These are phyloP conservation scores for Heterochromis multidens DNA, from an alignment of 2,113 vertebrate species.

Conservation along the genomic window DNA sequence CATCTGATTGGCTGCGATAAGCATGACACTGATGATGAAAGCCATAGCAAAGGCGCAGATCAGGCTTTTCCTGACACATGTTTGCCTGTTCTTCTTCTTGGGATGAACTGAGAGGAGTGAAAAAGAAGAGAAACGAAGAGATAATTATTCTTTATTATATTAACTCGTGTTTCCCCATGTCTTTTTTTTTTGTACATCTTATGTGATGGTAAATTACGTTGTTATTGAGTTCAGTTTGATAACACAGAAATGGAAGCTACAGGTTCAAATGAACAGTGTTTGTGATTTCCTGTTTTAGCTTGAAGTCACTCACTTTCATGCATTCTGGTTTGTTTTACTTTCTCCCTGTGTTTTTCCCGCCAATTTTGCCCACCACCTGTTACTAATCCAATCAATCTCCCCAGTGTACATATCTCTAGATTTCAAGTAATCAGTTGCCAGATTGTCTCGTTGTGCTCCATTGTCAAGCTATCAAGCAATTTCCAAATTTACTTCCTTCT, in stretches of 20 bases:
- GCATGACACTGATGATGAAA: constrained; percentile 99
- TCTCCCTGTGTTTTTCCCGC: neutral
- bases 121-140: neutral
- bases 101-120: constrained; percentile 82
- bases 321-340: neutral
- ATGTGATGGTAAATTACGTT: neutral
- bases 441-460: neutral
- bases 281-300: neutral
- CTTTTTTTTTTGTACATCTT: neutral
- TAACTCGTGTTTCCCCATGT: neutral
- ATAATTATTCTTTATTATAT: neutral
- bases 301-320: neutral
- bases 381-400: neutral
- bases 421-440: neutral
- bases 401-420: neutral
- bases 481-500: neutral
- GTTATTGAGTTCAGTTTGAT: neutral
- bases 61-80: constrained; percentile 97
- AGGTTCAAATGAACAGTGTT: neutral
- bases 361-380: neutral
- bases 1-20: constrained; percentile 99
- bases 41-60: constrained; percentile 99
- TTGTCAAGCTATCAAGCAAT: neutral
- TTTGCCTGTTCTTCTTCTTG: constrained; percentile 96
- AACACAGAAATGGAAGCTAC: neutral